Evolutionary conservation across 2,888 invertebrate genomes (phyloP).

Genomic region (Tricholauxania praeusta): DNA sequence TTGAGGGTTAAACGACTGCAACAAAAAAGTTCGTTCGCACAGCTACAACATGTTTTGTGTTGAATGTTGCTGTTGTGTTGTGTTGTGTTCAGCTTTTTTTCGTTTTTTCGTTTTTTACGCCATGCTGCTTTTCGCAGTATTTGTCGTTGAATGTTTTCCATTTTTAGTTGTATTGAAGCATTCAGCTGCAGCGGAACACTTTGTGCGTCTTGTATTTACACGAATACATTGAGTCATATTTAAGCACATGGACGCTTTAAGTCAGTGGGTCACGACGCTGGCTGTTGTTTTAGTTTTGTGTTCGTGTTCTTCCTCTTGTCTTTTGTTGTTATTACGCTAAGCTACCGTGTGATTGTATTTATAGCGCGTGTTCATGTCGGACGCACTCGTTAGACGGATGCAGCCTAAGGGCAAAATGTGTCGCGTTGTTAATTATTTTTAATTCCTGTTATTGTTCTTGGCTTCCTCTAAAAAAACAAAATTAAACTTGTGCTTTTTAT

Average conservation of each 20-base stretch:
- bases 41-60: constrained; percentile 26
- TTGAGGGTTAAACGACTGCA: constrained; percentile 7
- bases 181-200: constrained; percentile 54
- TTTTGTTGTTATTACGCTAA: background rate
- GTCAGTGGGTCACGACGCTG: background rate
- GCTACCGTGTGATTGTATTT: background rate
- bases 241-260: background rate
- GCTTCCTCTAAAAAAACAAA: too few relatives aligned
- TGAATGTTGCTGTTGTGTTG: constrained; percentile 33
- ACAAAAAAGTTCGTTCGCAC: constrained; percentile 49
- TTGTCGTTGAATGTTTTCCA: constrained; percentile 2
- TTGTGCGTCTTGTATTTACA: background rate
- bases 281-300: background rate
- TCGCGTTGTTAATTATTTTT: background rate
- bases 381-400: too few relatives aligned
- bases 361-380: constrained; percentile 1
- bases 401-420: background rate
- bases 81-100: background rate
- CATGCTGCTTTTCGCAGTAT: background rate
- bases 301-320: background rate
- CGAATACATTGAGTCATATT: background rate
- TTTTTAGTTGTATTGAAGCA: constrained; percentile 55
- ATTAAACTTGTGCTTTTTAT: too few relatives aligned
- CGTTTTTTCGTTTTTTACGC: background rate
- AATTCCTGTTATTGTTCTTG: constrained; percentile 2